A percentile compares a stretch with the other conserved stretches of the same genome.
Conservation (phyloP, 2,888 invertebrate species). For the Hemicrepidius hirtus region DNA sequence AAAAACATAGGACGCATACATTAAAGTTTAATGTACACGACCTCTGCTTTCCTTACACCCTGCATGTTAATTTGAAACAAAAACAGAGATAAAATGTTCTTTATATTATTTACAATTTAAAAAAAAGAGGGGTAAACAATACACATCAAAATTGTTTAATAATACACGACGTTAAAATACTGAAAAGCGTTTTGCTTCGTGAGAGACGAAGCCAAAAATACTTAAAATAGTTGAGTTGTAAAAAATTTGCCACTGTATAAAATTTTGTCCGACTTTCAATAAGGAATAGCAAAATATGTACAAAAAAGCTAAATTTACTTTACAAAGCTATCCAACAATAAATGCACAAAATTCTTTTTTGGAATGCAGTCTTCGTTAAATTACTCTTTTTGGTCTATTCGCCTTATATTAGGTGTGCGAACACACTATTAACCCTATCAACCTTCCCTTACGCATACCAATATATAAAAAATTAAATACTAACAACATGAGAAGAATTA, state of each 20-base stretch:
- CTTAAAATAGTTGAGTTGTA: conserved; percentile 10
- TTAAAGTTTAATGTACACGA: no score
- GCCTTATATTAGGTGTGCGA: conserved; percentile 9
- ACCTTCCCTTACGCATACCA: background rate
- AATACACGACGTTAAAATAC: conserved; percentile 26
- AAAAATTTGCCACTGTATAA: conserved; percentile 32
- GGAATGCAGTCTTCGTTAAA: conserved; percentile 59
- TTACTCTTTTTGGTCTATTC: conserved; percentile 50
- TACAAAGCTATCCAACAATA: conserved; percentile 45
- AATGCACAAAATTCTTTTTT: conserved; percentile 52
- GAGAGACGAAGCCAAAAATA: background rate
- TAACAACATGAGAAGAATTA: conserved; percentile 54
- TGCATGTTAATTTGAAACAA: background rate
- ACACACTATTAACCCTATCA: background rate
- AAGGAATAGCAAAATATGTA: conserved; percentile 42
- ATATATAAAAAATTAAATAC: conserved; percentile 6
- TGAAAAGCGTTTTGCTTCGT: background rate
- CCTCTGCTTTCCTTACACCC: no score
- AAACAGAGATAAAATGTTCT: conserved; percentile 7
- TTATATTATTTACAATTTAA: conserved; percentile 21
- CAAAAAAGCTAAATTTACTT: conserved; percentile 37
- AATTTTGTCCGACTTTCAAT: conserved; percentile 14
- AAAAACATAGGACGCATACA: no score
- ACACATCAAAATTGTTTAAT: conserved; percentile 19
- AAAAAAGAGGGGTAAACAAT: conserved; percentile 4